Conservation (phyloP, 2,113 vertebrate species). For the Gymnobelideus leadbeateri region DNA sequence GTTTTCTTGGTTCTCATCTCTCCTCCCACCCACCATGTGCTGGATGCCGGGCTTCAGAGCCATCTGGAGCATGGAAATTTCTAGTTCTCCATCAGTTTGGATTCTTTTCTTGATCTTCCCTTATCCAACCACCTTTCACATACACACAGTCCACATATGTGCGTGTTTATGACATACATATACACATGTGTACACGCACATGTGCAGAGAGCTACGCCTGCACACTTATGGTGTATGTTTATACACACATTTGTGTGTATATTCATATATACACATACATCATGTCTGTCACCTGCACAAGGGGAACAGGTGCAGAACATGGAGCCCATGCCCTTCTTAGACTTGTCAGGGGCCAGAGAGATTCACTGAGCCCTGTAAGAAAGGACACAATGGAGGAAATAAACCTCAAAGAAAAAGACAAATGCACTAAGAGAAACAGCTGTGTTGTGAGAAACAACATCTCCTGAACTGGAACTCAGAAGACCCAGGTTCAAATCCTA, state of each 20-base stretch:
- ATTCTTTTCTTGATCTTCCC: slow-evolving; percentile 47
- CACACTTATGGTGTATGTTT: background rate
- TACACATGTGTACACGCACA: background rate
- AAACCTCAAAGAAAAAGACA: slow-evolving; percentile 59
- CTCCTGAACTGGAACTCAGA: background rate
- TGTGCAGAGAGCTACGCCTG: too few species aligned
- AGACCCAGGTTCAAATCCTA: too few species aligned
- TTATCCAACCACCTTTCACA: slow-evolving; percentile 31
- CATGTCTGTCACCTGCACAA: slow-evolving; percentile 16
- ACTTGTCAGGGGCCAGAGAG: slow-evolving; percentile 51
- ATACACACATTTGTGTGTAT: background rate
- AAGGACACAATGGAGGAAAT: slow-evolving; percentile 61
- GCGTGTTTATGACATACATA: background rate
- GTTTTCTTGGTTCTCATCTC: slow-evolving; percentile 47
- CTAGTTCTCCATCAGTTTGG: slow-evolving; percentile 54
- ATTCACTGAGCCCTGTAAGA: slow-evolving; percentile 49
- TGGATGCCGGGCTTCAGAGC: slow-evolving; percentile 33
- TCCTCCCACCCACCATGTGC: slow-evolving; percentile 47
- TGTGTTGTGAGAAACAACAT: slow-evolving; percentile 15
- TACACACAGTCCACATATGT: background rate
- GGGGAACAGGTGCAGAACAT: background rate
- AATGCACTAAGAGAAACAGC: slow-evolving; percentile 64
- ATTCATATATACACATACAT: background rate
- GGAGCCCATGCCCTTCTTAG: slow-evolving; percentile 18
- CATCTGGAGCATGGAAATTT: slow-evolving; percentile 45